Evolutionary conservation across 2,888 invertebrate genomes (phyloP).

Genomic region (Tetramorium bicarinatum): DNA sequence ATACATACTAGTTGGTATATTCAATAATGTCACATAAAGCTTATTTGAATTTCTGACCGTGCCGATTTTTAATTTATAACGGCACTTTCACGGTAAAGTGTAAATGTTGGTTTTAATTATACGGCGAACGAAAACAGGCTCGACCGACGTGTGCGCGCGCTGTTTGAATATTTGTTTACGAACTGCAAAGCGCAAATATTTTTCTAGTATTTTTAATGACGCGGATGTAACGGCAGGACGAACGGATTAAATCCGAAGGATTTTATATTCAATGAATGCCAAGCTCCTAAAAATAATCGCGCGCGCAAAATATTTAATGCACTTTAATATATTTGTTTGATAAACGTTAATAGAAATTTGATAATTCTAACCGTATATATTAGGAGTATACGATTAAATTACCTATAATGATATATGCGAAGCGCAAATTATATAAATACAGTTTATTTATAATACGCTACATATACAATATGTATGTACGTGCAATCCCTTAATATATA

Average conservation of each 20-base stretch:
- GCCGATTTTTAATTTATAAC: slow-evolving; percentile 38
- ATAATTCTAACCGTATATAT: not conserved
- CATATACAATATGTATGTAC: not conserved
- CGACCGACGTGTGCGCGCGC: not conserved
- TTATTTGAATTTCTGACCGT: slow-evolving; percentile 4
- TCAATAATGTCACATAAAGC: not conserved
- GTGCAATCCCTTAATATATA: not conserved
- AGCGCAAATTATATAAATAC: too few species aligned
- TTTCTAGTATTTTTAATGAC: slow-evolving; percentile 42
- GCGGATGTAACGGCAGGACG: not conserved
- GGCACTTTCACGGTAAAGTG: slow-evolving; percentile 15
- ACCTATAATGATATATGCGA: not conserved
- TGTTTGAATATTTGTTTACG: slow-evolving; percentile 49
- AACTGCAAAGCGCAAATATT: slow-evolving; percentile 38
- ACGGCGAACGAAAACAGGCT: slow-evolving; percentile 14
- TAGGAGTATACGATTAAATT: not conserved
- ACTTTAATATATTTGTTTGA: not conserved
- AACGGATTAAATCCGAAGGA: slow-evolving; percentile 8
- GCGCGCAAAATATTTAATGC: slow-evolving; percentile 3
- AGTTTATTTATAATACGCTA: not conserved
- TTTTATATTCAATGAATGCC: not conserved
- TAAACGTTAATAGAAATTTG: slow-evolving; percentile 7
- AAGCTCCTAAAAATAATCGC: slow-evolving; percentile 18
- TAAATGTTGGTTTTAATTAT: slow-evolving; percentile 50
- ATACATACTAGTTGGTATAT: not conserved